Base-by-base conservation (phyloP, 2,113 vertebrate species). In the Tapirus terrestris region DNA sequence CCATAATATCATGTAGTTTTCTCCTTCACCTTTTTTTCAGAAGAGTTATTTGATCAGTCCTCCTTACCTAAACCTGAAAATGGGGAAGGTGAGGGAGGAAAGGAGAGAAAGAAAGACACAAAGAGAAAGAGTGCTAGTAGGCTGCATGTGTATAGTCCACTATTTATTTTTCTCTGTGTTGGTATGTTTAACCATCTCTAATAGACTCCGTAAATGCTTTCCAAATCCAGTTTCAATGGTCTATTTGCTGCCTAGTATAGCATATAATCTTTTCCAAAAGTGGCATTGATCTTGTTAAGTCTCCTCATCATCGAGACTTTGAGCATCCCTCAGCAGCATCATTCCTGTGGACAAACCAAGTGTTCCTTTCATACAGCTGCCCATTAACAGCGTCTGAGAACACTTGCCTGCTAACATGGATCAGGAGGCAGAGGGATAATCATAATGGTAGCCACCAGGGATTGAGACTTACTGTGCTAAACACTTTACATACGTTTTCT, bases 241-340 rank as follows among this genome's bases (percentile, higher is more conserved):
- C 98, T 99, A 98, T 99, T 99, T 99, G 98, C 98, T 99, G 98
- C 98, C 98, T 98, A 99, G 98, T 97, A 98, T 93, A 98, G 98
- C 98, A 98, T 99, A 98, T 98, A 99, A 99, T 99, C 98, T 98
- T 98, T 96, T 98, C 97, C 97, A 98, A 97, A 98, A 98, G 98
- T 98, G 96, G 96, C 98, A 99, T 99, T 98, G 98, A 99, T 99
- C 98, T 98, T 98, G 97, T 97, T 98, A 98, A 98, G 97, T 96
- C 98, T 97, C 98, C 96, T 97, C 97, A 97, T 97, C 98, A 98
- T 88, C 39, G 51, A 91, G 90, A 90, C 97, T 97, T 97, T 73
- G 92, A 98, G 98, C 56, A 91, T 95, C 87, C 72, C 97, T 98
- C 84, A 53, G 85, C 92, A 97, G 91, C 95, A 86, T 94, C 96